Evolutionary conservation across 2,888 invertebrate species (phyloP).

Genomic region (Napeogenes inachia): DNA sequence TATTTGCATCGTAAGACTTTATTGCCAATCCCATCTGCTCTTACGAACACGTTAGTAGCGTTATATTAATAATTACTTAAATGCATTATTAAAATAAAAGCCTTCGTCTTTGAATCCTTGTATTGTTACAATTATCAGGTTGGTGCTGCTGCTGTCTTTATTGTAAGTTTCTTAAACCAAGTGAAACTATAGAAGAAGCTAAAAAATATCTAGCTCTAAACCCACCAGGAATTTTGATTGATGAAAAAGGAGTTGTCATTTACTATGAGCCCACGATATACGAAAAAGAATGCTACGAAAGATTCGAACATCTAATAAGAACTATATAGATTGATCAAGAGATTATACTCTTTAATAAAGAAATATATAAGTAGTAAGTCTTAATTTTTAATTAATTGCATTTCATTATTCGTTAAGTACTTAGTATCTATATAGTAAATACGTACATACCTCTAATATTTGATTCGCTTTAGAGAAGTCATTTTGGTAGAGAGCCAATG

Average conservation of each 20-base stretch:
- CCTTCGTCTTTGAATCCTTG: too few species aligned
- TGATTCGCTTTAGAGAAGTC: conserved; percentile 86
- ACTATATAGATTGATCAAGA: conserved; percentile 48
- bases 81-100: too few species aligned
- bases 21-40: too few species aligned
- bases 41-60: too few species aligned
- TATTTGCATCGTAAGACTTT: too few species aligned
- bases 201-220: conserved; percentile 75
- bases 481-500: conserved; percentile 84
- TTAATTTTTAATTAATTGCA: too few species aligned
- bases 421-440: background rate
- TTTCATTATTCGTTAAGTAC: background rate
- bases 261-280: conserved; percentile 74
- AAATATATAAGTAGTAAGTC: too few species aligned
- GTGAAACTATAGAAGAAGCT: conserved; percentile 69
- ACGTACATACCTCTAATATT: conserved; percentile 84
- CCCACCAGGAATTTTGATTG: conserved; percentile 74
- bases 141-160: conserved; percentile 80
- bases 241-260: conserved; percentile 45
- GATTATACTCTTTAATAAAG: too few species aligned
- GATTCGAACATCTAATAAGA: conserved; percentile 75
- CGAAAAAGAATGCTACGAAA: conserved; percentile 76
- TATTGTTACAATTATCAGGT: conserved; percentile 51
- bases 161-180: conserved; percentile 78
- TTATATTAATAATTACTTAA: too few species aligned